Base-by-base conservation (phyloP, 2,888 invertebrate species). In the Mayetiola destructor region DNA sequence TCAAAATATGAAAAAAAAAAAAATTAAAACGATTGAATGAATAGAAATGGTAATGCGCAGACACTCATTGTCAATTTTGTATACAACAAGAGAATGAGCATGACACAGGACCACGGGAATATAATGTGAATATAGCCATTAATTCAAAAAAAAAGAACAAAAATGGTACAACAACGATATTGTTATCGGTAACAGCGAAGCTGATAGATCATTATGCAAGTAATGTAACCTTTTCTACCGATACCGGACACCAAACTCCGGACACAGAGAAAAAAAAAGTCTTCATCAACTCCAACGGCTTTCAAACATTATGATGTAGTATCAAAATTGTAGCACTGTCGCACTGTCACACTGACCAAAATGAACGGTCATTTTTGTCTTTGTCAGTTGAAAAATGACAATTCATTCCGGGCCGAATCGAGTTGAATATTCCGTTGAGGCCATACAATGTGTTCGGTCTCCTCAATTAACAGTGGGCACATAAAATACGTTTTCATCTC, bases 361-460 rank as follows among this genome's bases (percentile, higher is more conserved):
- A 36, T 36, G 36, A 3, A n/a, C n/a, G 12, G 6, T 32, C 32
- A 23, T 42, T 23, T 23, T 37, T 9, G 42, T 23, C 2, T 23
- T 18, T 4, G 18, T 3, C 21, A 23, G n/a, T n/a, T n/a, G n/a
- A 10, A 42, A 23, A 42, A 42, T 42, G 42, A 42, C 42, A 42
- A 42, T 42, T 42, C 42, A 42, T 42, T 23, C 42, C 21, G 23
- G n/a, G n/a, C n/a, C n/a, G n/a, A n/a, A n/a, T n/a, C n/a, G n/a
- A n/a, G n/a, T n/a, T n/a, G n/a, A n/a, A n/a, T n/a, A n/a, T 23
- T 42, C 42, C 21, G 23, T 42, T 42, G 23, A 42, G 42, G 23
- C 42, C n/a, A n/a, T n/a, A n/a, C n/a, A n/a, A n/a, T n/a, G 12
- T 42, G 42, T 42, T 23, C 42, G 23, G 23, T 42, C 42, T n/a